Conservation (phyloP, 2,113 vertebrate genomes). For the Pomatostomus ruficeps region DNA sequence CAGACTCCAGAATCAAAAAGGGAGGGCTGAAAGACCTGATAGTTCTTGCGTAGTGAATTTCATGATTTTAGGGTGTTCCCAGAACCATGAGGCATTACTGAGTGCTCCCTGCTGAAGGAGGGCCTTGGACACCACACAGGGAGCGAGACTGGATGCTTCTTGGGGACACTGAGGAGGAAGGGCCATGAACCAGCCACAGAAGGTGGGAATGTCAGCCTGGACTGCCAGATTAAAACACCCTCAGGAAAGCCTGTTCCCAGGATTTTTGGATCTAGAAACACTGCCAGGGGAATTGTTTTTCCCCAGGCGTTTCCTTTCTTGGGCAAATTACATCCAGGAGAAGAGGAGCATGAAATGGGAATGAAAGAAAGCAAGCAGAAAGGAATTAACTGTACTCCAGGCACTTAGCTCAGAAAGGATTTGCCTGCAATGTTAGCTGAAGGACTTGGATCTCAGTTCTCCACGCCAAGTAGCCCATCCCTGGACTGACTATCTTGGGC, state of each 20-base stretch:
- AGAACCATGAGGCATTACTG: background rate
- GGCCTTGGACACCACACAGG: background rate
- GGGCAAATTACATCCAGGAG: background rate
- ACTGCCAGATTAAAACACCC: background rate
- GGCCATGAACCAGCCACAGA: background rate
- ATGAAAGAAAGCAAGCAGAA: background rate
- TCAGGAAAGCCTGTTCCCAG: background rate
- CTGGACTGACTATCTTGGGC: background rate
- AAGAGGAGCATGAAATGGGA: slow-evolving; percentile 3
- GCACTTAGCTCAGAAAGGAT: background rate
- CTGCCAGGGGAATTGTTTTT: background rate
- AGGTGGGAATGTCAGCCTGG: background rate
- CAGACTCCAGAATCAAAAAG: background rate
- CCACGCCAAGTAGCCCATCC: background rate
- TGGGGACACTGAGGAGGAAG: background rate
- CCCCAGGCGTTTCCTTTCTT: background rate
- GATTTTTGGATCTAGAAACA: background rate
- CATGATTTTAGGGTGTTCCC: background rate
- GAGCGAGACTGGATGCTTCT: background rate
- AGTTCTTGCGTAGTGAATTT: background rate
- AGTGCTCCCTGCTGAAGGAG: background rate
- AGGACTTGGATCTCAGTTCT: background rate
- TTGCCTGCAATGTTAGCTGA: background rate
- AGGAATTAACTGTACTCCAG: slow-evolving; percentile 16
- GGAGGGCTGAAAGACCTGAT: background rate